These are phyloP conservation scores for Steatornis caripensis DNA, from an alignment of 2,113 vertebrate species.

Conservation along the genomic window DNA sequence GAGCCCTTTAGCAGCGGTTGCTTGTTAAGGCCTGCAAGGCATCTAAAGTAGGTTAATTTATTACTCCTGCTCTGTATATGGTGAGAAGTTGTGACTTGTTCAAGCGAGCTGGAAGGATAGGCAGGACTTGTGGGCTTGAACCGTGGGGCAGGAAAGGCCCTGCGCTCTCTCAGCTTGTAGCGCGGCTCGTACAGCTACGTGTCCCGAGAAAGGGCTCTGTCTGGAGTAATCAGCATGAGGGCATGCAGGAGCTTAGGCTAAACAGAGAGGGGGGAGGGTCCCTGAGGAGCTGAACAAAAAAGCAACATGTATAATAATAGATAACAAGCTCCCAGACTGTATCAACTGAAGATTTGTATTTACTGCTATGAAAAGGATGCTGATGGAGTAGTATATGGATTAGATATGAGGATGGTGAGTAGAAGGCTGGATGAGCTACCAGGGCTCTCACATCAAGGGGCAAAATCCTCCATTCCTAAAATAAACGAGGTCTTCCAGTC, in stretches of 20 bases:
- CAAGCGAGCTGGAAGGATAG: neutral
- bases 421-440: neutral
- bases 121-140: neutral
- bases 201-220: neutral
- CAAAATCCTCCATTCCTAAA: neutral
- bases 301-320: neutral
- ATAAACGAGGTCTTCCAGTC: neutral
- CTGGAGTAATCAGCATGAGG: neutral
- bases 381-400: neutral
- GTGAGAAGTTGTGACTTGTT: neutral
- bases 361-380: neutral
- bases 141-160: neutral
- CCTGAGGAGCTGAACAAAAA: neutral
- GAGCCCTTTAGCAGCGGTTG: neutral
- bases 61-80: neutral
- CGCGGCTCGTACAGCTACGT: fast-evolving
- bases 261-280: neutral
- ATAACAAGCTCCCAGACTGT: neutral
- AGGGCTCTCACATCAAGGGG: fast-evolving
- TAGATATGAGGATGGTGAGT: neutral
- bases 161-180: fast-evolving
- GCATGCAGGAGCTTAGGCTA: neutral
- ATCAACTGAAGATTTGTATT: neutral
- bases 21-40: constrained; percentile 21
- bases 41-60: constrained; percentile 20